These are phyloP conservation scores for Oppia nitens DNA, from an alignment of 1,140 invertebrate species.

Conservation along the genomic window DNA sequence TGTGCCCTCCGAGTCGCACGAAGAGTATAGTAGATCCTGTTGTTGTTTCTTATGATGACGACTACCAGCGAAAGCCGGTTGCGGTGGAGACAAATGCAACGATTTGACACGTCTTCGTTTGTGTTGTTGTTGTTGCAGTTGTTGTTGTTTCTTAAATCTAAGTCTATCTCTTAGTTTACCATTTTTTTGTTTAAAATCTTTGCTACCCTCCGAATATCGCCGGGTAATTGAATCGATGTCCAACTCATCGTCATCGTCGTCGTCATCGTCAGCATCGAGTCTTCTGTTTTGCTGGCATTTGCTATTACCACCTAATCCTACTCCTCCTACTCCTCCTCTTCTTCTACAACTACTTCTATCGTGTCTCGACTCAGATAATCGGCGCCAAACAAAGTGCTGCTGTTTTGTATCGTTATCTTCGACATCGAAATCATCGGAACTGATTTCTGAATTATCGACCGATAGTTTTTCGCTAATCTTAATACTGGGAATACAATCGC, in stretches of 20 bases:
- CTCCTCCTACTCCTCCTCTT: too few relatives aligned
- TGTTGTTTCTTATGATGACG: not conserved
- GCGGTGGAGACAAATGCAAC: not conserved
- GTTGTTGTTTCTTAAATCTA: not conserved
- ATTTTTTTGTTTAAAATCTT: not conserved
- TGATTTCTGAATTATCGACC: not conserved
- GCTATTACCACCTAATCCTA: too few relatives aligned
- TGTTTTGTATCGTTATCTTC: not conserved
- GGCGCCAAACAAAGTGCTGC: not conserved
- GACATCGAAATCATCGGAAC: not conserved
- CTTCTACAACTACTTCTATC: not conserved
- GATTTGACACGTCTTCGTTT: too few relatives aligned
- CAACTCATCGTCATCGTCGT: not conserved
- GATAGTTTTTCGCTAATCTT: not conserved
- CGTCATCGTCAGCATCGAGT: too few relatives aligned
- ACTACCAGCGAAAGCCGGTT: not conserved
- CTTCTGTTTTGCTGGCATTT: too few relatives aligned
- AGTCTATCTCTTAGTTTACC: not conserved
- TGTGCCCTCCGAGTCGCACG: constrained; percentile 9
- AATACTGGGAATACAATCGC: not conserved
- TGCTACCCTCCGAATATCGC: not conserved
- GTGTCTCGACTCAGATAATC: not conserved
- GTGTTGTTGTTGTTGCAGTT: too few relatives aligned
- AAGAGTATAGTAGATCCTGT: not conserved
- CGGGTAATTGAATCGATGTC: not conserved